Evolutionary conservation across 2,888 invertebrate species (phyloP), one percentile per base, ranked within the genome.

Genomic region (Dicyrtoma fusca): DNA sequence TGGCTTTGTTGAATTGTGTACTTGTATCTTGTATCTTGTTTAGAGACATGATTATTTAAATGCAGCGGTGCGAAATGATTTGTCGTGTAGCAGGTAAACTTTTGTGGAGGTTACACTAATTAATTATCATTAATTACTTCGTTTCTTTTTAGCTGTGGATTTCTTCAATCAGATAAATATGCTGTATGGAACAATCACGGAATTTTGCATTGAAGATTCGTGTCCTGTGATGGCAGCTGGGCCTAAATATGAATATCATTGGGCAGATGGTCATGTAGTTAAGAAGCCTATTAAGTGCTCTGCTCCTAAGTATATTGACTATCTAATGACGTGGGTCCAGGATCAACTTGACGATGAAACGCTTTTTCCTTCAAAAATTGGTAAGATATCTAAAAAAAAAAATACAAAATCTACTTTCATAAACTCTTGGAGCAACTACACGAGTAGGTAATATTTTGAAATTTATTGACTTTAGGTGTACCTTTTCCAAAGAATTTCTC

Each of bases 81-180:
- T n/a, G n/a, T n/a, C n/a, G n/a, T n/a, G n/a, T n/a, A n/a, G n/a
- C n/a, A n/a, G n/a, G n/a, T n/a, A n/a, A n/a, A n/a, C n/a, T n/a
- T n/a, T n/a, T n/a, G n/a, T n/a, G n/a, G n/a, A n/a, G n/a, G n/a
- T n/a, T n/a, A n/a, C n/a, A n/a, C n/a, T n/a, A n/a, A n/a, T n/a
- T n/a, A n/a, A n/a, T n/a, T n/a, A n/a, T n/a, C n/a, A n/a, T n/a
- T n/a, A n/a, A n/a, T 44, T 59, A n/a, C 13, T 51, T 72, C 76
- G 74, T 19, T 34, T 63, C 19, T 72, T 87, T 88, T 53, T 86
- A 97, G 97, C 97, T 82, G 97, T 99, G 77, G 99, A 99, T 86
- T 99, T 99, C 85, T 99, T 98, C 86, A 99, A 99, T 86, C 99
- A 99, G 88, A 98, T 99, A 83, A 97, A 97, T 86, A 99, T 99